A percentile compares a stretch with the other conserved stretches of the same genome.
These are phyloP conservation scores for Drosophila parabipectinata DNA, from an alignment of 1,140 invertebrate genomes.

Conservation along the genomic window DNA sequence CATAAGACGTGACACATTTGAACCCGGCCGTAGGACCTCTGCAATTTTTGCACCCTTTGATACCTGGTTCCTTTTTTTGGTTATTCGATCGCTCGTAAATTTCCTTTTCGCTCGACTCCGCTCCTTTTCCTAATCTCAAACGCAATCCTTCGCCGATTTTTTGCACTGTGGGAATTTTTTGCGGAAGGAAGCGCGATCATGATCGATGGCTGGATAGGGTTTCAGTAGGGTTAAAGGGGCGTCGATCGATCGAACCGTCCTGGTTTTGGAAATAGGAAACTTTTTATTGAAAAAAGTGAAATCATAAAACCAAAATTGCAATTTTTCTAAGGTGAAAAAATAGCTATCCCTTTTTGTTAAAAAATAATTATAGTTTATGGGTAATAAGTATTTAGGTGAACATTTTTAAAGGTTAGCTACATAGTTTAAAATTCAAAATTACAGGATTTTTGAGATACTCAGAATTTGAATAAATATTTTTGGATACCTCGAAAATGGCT, in stretches of 20 bases:
- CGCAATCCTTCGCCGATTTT: conserved; percentile 67
- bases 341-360: neutral
- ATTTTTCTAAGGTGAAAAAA: neutral
- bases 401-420: neutral
- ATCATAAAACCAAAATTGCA: conserved; percentile 1
- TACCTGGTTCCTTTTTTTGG: conserved; percentile 56
- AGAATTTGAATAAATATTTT: neutral
- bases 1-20: conserved; percentile 80
- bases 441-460: neutral
- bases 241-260: conserved; percentile 20
- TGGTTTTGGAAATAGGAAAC: conserved; percentile 21
- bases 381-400: neutral
- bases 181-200: conserved; percentile 62
- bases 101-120: conserved; percentile 37
- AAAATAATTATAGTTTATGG: conserved; percentile 1
- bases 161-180: conserved; percentile 79
- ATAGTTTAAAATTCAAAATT: neutral
- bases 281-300: conserved; percentile 37
- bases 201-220: conserved; percentile 78
- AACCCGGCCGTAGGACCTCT: conserved; percentile 62
- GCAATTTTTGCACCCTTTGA: conserved; percentile 76
- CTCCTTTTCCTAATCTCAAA: conserved; percentile 51
- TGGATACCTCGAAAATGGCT: neutral
- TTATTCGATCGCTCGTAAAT: conserved; percentile 80
- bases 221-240: conserved; percentile 61